Base-by-base conservation (phyloP, 1,140 invertebrate species). In the Gonioctena quinquepunctata region DNA sequence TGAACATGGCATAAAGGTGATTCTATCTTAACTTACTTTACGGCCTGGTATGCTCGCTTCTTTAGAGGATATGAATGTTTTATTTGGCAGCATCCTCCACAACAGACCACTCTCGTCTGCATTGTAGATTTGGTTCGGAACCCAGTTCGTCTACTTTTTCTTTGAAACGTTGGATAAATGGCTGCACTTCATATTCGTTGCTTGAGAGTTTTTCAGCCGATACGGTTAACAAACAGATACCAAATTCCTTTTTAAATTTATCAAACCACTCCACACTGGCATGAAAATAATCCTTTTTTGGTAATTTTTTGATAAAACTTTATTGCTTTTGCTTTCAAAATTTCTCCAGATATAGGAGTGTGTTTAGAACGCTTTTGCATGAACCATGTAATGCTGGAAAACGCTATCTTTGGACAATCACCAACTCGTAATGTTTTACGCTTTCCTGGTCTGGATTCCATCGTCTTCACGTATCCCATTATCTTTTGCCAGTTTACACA, bases 1-100 rank as follows among this genome's bases (percentile, higher is more conserved):
- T 42, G 76, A 67, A 75, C 82, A 82, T n/a, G 74, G 72, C 74
- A 83, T 78, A 48, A 82, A 70, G 61, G 78, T 83, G 18, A 83
- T 74, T 64, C 76, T 76, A 27, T 83, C 76, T 77, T 83, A 82
- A 52, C 25, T 68, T 42, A 80, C 71, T 76, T 83, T 80, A 28
- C 56, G 50, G 66, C 77, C 75, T 70, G 74, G 73, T 60, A 71
- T 75, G 64, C 69, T 73, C 21, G 49, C 48, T 76, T 80, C 79
- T 70, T 49, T 61, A 49, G 21, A 59, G 57, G 63, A 77, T 64
- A 72, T 78, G 21, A 76, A 73, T 23, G 76, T 81, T 79, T 79
- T 79, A 56, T 75, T 77, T 59, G 80, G 68, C 23, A 68, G 42
- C 19, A 48, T n/a, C 68, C 73, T 79, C 78, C 79, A 82, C 63